A percentile compares a stretch with the other conserved stretches of the same genome.
These are phyloP conservation scores for Coregonus sp. DNA, from an alignment of 2,797 vertebrate species.

Conservation along the genomic window DNA sequence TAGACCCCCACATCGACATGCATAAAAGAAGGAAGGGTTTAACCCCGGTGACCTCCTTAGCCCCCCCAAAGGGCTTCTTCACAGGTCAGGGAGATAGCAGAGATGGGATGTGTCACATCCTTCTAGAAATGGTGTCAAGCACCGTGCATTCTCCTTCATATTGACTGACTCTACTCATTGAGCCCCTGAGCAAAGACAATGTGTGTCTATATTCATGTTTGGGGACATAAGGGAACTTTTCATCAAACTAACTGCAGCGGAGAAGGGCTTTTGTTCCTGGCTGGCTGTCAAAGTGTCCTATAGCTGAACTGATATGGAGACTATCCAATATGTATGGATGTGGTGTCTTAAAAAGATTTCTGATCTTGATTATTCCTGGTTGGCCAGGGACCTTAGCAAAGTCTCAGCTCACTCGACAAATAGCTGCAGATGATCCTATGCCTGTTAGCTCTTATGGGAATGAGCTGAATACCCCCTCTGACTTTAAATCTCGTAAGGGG, in stretches of 20 bases:
- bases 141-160: not conserved
- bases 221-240: not conserved
- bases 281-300: not conserved
- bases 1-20: not conserved
- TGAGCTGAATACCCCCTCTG: too few relatives aligned
- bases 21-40: not conserved
- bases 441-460: too few relatives aligned
- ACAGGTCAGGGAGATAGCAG: not conserved
- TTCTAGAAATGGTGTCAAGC: not conserved
- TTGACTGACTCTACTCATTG: not conserved
- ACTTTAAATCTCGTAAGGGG: too few relatives aligned
- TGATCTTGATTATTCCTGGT: not conserved
- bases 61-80: not conserved
- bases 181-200: not conserved
- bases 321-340: not conserved
- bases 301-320: not conserved
- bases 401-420: too few relatives aligned
- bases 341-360: not conserved
- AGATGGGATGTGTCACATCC: conserved; percentile 1
- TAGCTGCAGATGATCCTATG: too few relatives aligned
- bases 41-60: not conserved
- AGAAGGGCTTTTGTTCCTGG: not conserved
- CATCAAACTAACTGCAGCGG: conserved; percentile 4
- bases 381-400: too few relatives aligned
- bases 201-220: conserved; percentile 1